phyloP scores from a whole-genome alignment of 2,797 vertebrate genomes.

The Anolis apletophallus region DNA sequence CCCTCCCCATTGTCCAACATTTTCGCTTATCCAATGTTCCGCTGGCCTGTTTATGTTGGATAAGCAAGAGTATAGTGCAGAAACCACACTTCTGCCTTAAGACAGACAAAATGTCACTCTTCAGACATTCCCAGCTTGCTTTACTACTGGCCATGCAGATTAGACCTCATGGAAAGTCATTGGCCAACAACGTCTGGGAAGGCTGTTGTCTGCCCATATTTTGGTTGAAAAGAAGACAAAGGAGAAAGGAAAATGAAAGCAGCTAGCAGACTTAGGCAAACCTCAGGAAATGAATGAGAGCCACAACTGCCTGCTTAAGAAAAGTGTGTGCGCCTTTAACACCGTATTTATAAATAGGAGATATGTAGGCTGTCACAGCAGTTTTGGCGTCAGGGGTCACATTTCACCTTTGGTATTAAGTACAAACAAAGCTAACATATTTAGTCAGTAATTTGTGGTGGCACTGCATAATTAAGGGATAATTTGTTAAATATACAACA shows the following conservation, averaged over 20 bases:
- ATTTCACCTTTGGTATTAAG: conserved; percentile 29
- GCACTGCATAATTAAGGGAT: conserved; percentile 13
- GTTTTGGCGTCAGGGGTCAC: neutral
- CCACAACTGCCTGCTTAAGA: neutral
- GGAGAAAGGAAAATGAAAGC: neutral
- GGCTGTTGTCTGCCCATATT: no score
- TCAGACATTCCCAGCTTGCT: no score
- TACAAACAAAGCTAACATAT: conserved; percentile 21
- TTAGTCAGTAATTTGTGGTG: conserved; percentile 6
- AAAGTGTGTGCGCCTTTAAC: neutral
- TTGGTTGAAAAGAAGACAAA: neutral
- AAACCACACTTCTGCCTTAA: no score
- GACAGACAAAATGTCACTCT: no score
- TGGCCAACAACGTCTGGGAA: no score
- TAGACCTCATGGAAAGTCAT: no score
- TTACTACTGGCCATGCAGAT: no score
- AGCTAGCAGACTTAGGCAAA: neutral
- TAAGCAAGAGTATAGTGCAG: no score
- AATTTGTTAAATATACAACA: conserved; percentile 34
- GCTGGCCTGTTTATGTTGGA: no score
- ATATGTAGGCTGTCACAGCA: neutral
- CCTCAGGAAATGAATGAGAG: neutral
- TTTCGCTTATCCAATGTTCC: no score
- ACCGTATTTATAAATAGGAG: neutral
- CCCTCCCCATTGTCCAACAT: no score